These are phyloP conservation scores for Sipha flava DNA, from an alignment of 1,140 invertebrate genomes.

Conservation along the genomic window DNA sequence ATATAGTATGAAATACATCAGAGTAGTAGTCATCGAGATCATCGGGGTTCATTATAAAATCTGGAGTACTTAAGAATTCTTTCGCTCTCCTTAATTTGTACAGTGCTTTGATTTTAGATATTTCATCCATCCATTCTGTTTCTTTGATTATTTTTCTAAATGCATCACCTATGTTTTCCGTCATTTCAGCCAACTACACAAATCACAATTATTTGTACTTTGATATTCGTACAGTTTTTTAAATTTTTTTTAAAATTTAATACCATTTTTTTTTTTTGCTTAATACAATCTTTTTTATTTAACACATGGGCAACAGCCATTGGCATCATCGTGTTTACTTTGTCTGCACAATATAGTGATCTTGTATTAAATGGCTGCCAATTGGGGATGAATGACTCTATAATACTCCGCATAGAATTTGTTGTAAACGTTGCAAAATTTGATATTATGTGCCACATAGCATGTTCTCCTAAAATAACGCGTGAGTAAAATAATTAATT, in stretches of 20 bases:
- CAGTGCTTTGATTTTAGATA: constrained; percentile 63
- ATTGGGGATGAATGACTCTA: too few relatives aligned
- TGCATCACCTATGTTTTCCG: constrained; percentile 64
- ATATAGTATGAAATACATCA: constrained; percentile 46
- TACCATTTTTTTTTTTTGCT: neutral
- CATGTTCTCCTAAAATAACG: too few relatives aligned
- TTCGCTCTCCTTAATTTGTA: constrained; percentile 66
- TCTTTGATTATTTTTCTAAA: constrained; percentile 62
- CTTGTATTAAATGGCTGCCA: too few relatives aligned
- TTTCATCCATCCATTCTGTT: constrained; percentile 75
- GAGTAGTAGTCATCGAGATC: constrained; percentile 56
- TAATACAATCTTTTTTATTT: neutral
- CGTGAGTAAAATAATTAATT: too few relatives aligned
- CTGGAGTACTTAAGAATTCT: constrained; percentile 65
- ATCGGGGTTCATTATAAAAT: constrained; percentile 60
- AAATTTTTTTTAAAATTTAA: too few relatives aligned
- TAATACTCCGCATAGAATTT: too few relatives aligned
- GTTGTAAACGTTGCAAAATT: too few relatives aligned
- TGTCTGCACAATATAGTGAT: neutral
- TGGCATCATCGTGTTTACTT: neutral
- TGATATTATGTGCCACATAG: too few relatives aligned
- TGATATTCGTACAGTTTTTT: too few relatives aligned
- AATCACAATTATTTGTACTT: too few relatives aligned
- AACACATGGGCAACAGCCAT: neutral
- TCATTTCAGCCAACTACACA: constrained; percentile 59